Evolutionary conservation across 1,140 invertebrate species (phyloP).

Genomic region (Mylabris phalerata): DNA sequence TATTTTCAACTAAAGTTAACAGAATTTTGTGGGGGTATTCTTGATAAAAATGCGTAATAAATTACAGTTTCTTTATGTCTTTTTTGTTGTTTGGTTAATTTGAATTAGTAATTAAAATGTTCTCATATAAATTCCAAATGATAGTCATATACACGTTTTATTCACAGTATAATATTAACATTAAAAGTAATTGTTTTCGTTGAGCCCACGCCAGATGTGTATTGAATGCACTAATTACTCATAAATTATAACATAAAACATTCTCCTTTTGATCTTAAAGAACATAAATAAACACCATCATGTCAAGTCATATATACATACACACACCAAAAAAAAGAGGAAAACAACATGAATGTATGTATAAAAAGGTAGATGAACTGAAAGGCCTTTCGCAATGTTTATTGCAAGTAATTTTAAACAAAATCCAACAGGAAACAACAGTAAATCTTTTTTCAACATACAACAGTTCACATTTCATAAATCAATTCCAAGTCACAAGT

Average conservation of each 20-base stretch:
- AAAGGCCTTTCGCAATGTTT: constrained; percentile 29
- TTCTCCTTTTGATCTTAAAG: constrained; percentile 34
- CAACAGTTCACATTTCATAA: constrained; percentile 19
- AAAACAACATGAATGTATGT: constrained; percentile 14
- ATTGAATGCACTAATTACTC: constrained; percentile 24
- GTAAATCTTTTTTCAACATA: constrained; percentile 13
- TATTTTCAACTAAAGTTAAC: too few relatives aligned
- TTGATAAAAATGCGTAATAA: constrained; percentile 3
- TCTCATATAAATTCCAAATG: constrained; percentile 13
- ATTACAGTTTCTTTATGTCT: constrained; percentile 5
- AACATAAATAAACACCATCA: constrained; percentile 35
- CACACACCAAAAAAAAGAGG: constrained; percentile 9
- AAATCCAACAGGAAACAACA: constrained; percentile 31
- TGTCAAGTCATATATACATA: constrained; percentile 16
- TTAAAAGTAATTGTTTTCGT: constrained; percentile 35
- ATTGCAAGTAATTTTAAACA: constrained; percentile 25
- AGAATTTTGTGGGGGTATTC: too few relatives aligned
- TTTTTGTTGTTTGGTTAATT: background rate
- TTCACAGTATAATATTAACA: constrained; percentile 17
- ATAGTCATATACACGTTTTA: constrained; percentile 13
- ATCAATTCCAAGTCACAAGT: constrained; percentile 19
- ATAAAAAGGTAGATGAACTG: constrained; percentile 32
- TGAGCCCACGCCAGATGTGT: constrained; percentile 18
- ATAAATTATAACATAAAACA: constrained; percentile 35
- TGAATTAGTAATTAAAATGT: constrained; percentile 14